A percentile compares a stretch with the other conserved stretches of the same genome.
Conservation (phyloP, 2,888 invertebrate species). For the Zaprionus bogoriensis region DNA sequence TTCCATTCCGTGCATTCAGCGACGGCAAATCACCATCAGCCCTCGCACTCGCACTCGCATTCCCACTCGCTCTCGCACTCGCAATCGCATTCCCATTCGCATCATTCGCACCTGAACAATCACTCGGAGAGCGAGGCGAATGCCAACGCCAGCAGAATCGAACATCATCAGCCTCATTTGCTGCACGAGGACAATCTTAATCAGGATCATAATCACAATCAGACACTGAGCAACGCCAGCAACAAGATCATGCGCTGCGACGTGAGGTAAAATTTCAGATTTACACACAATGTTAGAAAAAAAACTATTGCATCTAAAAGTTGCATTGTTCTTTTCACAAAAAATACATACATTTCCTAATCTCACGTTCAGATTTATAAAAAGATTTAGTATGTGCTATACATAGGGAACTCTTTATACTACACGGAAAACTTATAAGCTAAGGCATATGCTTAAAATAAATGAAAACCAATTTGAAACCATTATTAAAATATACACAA, state of each 20-base stretch:
- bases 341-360: no score
- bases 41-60: conserved; percentile 3
- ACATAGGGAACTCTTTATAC: no score
- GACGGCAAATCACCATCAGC: conserved; percentile 63
- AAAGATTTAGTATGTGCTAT: no score
- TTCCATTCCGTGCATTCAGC: conserved; percentile 73
- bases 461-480: no score
- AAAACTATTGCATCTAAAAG: no score
- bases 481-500: no score
- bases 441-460: no score
- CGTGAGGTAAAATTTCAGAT: conserved; percentile 32
- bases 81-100: conserved; percentile 11
- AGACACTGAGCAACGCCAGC: conserved; percentile 19
- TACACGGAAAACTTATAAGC: no score
- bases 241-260: conserved; percentile 67
- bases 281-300: no score
- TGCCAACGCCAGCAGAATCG: not conserved
- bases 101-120: no score
- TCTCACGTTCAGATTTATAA: no score
- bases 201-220: conserved; percentile 60
- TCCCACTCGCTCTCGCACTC: not conserved
- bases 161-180: conserved; percentile 24
- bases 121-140: not conserved
- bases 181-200: conserved; percentile 28
- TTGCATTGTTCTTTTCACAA: no score